These are phyloP conservation scores for Holothuria scabra DNA, from an alignment of 53 echinoderm and acorn worm genomes.

Conservation along the genomic window DNA sequence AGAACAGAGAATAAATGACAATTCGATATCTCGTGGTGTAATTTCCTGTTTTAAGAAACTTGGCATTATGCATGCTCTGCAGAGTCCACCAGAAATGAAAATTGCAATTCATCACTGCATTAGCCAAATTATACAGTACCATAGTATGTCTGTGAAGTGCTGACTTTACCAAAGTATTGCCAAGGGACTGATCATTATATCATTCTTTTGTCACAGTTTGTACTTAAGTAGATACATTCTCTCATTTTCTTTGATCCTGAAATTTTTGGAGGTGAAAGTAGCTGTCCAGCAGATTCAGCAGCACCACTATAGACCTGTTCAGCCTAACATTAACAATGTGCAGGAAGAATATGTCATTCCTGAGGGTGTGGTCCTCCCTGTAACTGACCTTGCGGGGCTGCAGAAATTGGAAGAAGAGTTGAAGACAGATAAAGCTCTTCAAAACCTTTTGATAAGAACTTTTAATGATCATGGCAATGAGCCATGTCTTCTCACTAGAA, in stretches of 20 bases:
- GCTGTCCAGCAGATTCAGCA: constrained; percentile 8
- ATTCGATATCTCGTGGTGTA: too few species aligned
- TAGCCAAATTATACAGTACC: too few species aligned
- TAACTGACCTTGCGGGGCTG: not conserved
- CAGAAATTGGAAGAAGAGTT: not conserved
- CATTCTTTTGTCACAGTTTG: not conserved
- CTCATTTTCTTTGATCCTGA: constrained; percentile 1
- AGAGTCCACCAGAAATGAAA: too few species aligned
- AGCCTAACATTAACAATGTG: not conserved
- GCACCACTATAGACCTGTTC: not conserved
- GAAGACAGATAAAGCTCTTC: not conserved
- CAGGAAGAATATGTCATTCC: constrained; percentile 1
- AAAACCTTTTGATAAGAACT: constrained; percentile 8
- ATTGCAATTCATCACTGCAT: too few species aligned
- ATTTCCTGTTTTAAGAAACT: too few species aligned
- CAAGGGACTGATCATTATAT: too few species aligned
- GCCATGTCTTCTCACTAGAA: too few species aligned
- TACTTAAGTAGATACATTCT: not conserved
- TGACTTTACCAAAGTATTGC: too few species aligned
- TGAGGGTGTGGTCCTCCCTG: not conserved
- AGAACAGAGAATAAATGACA: too few species aligned
- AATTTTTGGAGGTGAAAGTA: not conserved
- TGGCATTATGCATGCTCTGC: too few species aligned
- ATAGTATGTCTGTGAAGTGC: too few species aligned
- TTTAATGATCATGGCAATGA: not conserved